These are phyloP conservation scores for Myotis lucifugus DNA, from an alignment of 2,113 vertebrate species.

Conservation along the genomic window DNA sequence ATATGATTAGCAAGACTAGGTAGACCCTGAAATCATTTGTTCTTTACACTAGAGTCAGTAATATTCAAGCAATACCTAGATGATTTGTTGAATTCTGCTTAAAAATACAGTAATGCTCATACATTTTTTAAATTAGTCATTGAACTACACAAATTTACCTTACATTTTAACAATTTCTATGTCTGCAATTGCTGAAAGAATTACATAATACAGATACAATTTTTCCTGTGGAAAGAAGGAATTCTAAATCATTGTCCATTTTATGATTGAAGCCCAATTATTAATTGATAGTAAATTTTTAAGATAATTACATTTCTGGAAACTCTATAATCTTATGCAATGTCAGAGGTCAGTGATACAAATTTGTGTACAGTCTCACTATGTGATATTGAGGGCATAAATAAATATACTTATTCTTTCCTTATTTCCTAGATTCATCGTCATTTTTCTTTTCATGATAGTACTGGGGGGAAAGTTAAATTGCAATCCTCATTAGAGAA, in stretches of 20 bases:
- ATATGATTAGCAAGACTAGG: background rate
- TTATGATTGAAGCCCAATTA: background rate
- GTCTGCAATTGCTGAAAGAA: background rate
- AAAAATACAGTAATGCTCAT: background rate
- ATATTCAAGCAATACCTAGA: background rate
- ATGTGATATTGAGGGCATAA: background rate
- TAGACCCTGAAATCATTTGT: background rate
- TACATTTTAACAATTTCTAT: background rate
- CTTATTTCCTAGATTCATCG: background rate
- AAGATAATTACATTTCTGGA: background rate
- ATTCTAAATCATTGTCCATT: background rate
- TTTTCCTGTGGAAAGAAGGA: background rate
- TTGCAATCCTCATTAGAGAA: background rate
- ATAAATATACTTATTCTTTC: background rate
- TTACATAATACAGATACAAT: background rate
- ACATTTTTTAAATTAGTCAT: background rate
- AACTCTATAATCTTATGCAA: background rate
- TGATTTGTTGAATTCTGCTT: background rate
- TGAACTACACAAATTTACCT: background rate
- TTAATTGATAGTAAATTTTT: background rate
- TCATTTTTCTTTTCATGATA: background rate
- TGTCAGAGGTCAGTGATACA: background rate
- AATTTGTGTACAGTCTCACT: background rate
- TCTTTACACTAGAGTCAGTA: background rate
- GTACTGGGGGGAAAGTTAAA: background rate